A percentile compares a stretch with the other conserved stretches of the same genome.
Evolutionary conservation across 2,888 invertebrate genomes (phyloP).

Genomic region (Dicyrtoma fusca): DNA sequence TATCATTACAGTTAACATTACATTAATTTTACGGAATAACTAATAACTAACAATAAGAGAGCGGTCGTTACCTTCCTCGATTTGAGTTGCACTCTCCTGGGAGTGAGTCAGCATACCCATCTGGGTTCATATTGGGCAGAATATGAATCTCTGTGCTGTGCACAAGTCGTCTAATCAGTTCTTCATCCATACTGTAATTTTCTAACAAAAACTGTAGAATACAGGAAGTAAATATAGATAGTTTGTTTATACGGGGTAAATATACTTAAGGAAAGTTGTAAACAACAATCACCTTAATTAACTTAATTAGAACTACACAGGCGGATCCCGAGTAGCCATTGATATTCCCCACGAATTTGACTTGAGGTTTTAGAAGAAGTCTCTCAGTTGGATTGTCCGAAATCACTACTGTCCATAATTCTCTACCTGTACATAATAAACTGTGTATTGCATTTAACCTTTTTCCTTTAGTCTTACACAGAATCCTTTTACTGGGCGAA

Average conservation of each 20-base stretch:
- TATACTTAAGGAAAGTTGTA: too few relatives aligned
- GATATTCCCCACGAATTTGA: conserved; percentile 64
- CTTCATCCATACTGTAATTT: conserved; percentile 56
- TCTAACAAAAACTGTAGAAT: conserved; percentile 61
- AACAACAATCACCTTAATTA: conserved; percentile 59
- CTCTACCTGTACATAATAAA: too few relatives aligned
- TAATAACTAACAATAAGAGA: not conserved
- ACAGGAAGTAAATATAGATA: too few relatives aligned
- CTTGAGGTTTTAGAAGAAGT: conserved; percentile 62
- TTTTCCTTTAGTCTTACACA: not conserved
- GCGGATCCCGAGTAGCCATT: conserved; percentile 64
- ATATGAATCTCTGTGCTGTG: conserved; percentile 63
- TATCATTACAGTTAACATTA: too few relatives aligned
- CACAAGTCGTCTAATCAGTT: not conserved
- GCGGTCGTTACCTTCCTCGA: conserved; percentile 42
- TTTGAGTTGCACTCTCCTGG: conserved; percentile 44
- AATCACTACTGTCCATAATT: conserved; percentile 64
- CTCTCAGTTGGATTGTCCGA: conserved; percentile 62
- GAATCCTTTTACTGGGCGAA: too few relatives aligned
- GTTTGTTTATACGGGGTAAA: too few relatives aligned
- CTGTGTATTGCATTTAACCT: conserved; percentile 19
- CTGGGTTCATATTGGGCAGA: conserved; percentile 68
- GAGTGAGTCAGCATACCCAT: conserved; percentile 60
- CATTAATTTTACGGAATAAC: not conserved
- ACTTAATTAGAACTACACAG: conserved; percentile 60